Conservation (phyloP, 2,797 vertebrate species). For the Anas flavirostris region DNA sequence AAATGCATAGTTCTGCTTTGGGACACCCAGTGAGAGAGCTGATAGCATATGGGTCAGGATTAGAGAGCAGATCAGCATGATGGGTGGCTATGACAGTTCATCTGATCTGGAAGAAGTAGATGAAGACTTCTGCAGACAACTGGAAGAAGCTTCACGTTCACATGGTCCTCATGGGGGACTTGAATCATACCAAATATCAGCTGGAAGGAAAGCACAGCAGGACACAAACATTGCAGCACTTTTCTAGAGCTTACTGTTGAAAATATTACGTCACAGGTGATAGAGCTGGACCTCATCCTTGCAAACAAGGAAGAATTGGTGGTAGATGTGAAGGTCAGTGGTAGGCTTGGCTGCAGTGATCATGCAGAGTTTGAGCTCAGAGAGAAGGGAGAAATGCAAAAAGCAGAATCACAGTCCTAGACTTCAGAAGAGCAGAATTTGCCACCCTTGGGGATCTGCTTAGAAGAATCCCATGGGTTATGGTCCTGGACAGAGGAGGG, state of each 20-base stretch:
- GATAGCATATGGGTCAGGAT: background rate
- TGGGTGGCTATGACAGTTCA: background rate
- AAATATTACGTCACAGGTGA: background rate
- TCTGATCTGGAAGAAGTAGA: background rate
- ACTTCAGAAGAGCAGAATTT: background rate
- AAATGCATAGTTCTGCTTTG: background rate
- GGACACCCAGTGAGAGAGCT: background rate
- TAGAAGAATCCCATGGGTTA: background rate
- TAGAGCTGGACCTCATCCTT: background rate
- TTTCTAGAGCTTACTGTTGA: background rate
- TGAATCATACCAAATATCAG: background rate
- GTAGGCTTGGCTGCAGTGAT: background rate
- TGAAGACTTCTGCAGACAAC: background rate
- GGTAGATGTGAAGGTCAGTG: background rate
- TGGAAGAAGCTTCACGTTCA: background rate
- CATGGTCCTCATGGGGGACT: background rate
- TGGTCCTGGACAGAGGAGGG: background rate
- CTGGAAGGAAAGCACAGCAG: background rate
- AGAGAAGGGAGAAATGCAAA: background rate
- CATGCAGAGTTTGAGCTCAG: background rate
- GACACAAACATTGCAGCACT: background rate
- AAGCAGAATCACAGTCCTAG: background rate
- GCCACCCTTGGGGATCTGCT: background rate
- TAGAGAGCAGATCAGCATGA: background rate
- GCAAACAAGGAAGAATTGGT: background rate